Evolutionary conservation across 2,113 vertebrate genomes (phyloP).

Genomic region (Odocoileus virginianus): DNA sequence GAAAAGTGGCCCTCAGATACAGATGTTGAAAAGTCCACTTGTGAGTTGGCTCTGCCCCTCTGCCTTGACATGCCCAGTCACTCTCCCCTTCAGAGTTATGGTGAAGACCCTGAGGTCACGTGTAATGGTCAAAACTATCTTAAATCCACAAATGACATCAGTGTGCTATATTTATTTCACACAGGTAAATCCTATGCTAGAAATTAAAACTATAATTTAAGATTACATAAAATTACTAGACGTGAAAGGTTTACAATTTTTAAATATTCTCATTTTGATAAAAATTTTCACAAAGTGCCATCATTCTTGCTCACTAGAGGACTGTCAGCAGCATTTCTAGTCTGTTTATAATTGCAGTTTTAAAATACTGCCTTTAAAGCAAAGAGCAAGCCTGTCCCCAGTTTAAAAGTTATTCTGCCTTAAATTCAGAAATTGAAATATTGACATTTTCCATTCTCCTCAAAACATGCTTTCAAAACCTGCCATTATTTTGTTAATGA

Average conservation of each 20-base stretch:
- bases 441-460: slow-evolving; percentile 26
- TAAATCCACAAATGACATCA: neutral
- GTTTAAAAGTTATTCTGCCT: slow-evolving; percentile 12
- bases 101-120: neutral
- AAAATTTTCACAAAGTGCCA: neutral
- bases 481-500: slow-evolving; percentile 71
- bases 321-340: neutral
- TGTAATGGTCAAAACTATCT: neutral
- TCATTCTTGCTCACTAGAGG: neutral
- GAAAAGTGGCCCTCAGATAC: neutral
- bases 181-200: neutral
- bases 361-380: slow-evolving; percentile 15
- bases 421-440: slow-evolving; percentile 44
- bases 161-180: neutral
- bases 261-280: slow-evolving; percentile 33
- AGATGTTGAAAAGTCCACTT: neutral
- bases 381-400: neutral
- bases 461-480: slow-evolving; percentile 43
- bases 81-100: neutral
- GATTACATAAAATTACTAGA: neutral
- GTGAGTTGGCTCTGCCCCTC: neutral
- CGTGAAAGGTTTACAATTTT: neutral
- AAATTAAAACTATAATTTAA: slow-evolving; percentile 5
- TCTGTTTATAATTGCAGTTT: neutral
- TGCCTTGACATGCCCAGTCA: neutral